Evolutionary conservation across 1,140 invertebrate species (phyloP).

Genomic region (Sycophaga agraensis): DNA sequence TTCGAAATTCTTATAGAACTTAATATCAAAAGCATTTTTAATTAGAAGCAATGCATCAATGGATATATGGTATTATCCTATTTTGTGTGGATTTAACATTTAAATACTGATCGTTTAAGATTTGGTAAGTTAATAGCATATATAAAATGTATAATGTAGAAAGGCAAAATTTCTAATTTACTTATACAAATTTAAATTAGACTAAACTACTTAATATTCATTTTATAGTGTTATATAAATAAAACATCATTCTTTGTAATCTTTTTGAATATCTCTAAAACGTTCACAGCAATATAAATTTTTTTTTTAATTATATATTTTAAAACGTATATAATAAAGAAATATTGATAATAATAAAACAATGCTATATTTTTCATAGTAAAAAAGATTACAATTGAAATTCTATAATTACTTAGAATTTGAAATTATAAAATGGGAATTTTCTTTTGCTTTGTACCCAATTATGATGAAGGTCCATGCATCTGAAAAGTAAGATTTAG

Average conservation of each 20-base stretch:
- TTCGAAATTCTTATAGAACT: too few relatives aligned
- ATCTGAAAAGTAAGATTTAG: constrained; percentile 20
- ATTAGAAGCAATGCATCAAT: too few relatives aligned
- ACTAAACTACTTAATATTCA: neutral
- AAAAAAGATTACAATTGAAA: constrained; percentile 14
- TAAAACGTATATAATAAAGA: too few relatives aligned
- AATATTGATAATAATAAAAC: neutral
- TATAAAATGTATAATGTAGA: neutral
- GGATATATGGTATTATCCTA: too few relatives aligned
- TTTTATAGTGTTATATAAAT: neutral
- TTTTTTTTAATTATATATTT: too few relatives aligned
- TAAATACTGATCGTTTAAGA: too few relatives aligned
- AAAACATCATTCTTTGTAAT: constrained; percentile 4
- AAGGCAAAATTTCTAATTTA: constrained; percentile 12
- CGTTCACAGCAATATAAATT: too few relatives aligned
- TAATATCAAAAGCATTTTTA: too few relatives aligned
- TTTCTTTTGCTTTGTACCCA: constrained; percentile 20
- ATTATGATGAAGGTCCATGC: constrained; percentile 18
- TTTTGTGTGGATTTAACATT: too few relatives aligned
- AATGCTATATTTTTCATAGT: neutral
- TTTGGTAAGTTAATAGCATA: too few relatives aligned
- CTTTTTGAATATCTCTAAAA: too few relatives aligned
- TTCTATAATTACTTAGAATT: neutral
- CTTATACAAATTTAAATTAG: neutral
- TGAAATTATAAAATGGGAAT: constrained; percentile 10